Percentiles rank a stretch among this genome's conserved stretches.
Evolutionary conservation across 2,113 vertebrate genomes (phyloP).

Genomic region (Herpailurus yagouaroundi): DNA sequence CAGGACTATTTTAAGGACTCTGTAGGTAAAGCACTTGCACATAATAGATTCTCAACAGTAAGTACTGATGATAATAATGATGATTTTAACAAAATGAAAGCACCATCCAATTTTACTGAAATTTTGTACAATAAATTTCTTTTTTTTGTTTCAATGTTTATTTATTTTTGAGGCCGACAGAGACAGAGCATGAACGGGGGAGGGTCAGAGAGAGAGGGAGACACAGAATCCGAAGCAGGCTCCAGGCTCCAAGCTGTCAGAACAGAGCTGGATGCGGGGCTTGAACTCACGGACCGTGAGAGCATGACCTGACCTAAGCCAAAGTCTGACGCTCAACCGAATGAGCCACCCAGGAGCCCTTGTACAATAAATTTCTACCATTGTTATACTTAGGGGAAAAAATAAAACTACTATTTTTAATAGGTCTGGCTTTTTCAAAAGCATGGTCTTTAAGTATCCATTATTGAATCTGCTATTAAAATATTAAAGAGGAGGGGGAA

Average conservation of each 20-base stretch:
- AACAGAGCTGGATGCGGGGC: no score
- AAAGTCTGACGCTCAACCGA: no score
- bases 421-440: not conserved
- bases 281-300: no score
- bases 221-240: no score
- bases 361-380: not conserved
- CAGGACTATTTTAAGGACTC: not conserved
- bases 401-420: slow-evolving; percentile 20
- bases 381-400: not conserved
- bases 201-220: no score
- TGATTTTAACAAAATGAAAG: not conserved
- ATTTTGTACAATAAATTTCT: not conserved
- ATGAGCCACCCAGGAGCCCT: not conserved
- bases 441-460: not conserved
- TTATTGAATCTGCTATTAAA: not conserved
- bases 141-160: no score
- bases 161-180: no score
- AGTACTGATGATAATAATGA: not conserved
- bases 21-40: not conserved
- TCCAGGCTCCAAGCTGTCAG: no score
- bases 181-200: no score
- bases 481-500: not conserved
- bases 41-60: not conserved
- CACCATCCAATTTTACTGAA: not conserved
- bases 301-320: no score